Conservation (phyloP, 2,113 vertebrate genomes). For the Lagopus muta region DNA sequence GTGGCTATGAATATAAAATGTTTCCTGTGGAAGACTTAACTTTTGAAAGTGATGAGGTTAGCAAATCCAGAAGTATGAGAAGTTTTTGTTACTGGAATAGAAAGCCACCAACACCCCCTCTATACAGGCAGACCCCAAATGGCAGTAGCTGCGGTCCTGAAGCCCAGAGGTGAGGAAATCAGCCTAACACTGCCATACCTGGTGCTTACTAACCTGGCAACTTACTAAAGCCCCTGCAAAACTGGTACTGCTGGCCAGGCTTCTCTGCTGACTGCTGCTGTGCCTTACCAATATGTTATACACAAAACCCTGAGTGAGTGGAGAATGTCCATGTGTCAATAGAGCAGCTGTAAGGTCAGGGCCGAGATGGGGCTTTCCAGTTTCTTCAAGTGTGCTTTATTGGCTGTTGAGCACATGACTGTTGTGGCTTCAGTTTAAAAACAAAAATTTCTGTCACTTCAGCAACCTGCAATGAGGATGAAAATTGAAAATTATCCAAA, state of each 20-base stretch:
- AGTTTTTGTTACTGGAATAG: background rate
- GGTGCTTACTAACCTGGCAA: too few relatives aligned
- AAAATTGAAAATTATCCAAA: background rate
- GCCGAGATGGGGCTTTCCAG: background rate
- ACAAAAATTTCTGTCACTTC: background rate
- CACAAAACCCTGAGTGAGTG: background rate
- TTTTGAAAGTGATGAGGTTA: background rate
- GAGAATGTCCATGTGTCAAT: background rate
- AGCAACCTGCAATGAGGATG: background rate
- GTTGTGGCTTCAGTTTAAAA: background rate
- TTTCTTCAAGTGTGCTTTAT: background rate
- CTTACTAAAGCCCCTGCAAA: background rate
- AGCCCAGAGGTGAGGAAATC: background rate
- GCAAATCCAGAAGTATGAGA: background rate
- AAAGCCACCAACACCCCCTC: background rate
- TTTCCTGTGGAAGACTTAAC: background rate
- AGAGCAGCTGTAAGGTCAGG: background rate
- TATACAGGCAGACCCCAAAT: background rate
- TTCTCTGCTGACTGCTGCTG: background rate
- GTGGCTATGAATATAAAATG: background rate
- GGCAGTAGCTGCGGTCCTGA: too few relatives aligned
- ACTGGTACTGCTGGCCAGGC: background rate
- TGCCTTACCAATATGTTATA: background rate
- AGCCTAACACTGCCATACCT: rapidly evolving
- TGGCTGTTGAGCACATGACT: background rate